Evolutionary conservation across 2,113 vertebrate species (phyloP).

Genomic region (Pygoscelis adeliae): DNA sequence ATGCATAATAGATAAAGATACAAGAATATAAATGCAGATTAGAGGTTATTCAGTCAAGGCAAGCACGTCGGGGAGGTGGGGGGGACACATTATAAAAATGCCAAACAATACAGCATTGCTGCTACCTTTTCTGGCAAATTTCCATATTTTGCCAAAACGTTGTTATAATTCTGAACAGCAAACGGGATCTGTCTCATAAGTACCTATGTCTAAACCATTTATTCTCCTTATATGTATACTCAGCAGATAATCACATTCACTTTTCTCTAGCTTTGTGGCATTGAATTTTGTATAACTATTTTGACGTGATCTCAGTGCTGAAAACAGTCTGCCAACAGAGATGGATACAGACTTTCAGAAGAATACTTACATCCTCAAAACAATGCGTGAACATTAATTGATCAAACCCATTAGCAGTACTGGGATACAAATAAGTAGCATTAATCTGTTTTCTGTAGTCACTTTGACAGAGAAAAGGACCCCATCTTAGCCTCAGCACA

Average conservation of each 20-base stretch:
- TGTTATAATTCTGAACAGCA: conserved; percentile 3
- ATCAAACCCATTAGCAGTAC: not conserved
- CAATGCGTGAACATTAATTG: not conserved
- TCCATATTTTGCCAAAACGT: not conserved
- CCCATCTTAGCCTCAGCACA: not conserved
- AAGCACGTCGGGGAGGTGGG: not conserved
- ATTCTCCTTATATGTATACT: not conserved
- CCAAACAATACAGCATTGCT: not conserved
- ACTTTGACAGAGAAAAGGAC: not conserved
- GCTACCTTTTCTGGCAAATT: conserved; percentile 19
- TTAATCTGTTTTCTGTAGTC: not conserved
- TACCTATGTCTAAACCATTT: not conserved
- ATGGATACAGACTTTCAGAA: not conserved
- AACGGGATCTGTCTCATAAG: not conserved
- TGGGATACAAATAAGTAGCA: not conserved
- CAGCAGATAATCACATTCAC: conserved; percentile 2
- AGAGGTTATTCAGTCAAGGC: conserved; percentile 67
- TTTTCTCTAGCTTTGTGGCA: conserved; percentile 5
- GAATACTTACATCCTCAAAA: not conserved
- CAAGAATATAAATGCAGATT: conserved; percentile 59
- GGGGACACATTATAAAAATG: conserved; percentile 24
- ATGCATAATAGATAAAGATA: conserved; percentile 60
- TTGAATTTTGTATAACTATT: conserved; percentile 15
- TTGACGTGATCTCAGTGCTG: not conserved
- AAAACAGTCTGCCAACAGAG: not conserved